Evolutionary conservation across 2,113 vertebrate genomes (phyloP).

Genomic region (Atractosteus spatula): DNA sequence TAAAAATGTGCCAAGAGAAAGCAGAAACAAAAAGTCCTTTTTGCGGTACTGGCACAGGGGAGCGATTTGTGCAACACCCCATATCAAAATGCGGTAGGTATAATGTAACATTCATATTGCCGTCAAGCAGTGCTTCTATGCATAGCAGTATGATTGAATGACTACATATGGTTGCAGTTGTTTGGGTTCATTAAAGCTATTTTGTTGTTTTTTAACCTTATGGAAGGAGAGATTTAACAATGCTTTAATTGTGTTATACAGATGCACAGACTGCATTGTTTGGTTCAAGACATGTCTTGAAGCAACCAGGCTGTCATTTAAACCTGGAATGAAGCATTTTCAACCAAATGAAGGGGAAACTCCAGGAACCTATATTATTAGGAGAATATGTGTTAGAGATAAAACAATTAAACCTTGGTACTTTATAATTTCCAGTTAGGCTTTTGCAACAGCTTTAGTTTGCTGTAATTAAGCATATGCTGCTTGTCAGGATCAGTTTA

Average conservation of each 20-base stretch:
- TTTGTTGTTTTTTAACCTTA: slow-evolving; percentile 12
- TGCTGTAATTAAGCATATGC: too few relatives aligned
- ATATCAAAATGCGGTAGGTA: slow-evolving; percentile 35
- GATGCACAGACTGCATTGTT: slow-evolving; percentile 25
- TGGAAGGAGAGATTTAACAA: slow-evolving; percentile 31
- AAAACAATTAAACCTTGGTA: too few relatives aligned
- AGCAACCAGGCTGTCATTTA: slow-evolving; percentile 22
- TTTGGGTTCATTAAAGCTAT: slow-evolving; percentile 13
- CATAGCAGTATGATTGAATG: slow-evolving; percentile 6
- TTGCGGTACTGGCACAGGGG: slow-evolving; percentile 36
- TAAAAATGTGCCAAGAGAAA: slow-evolving; percentile 49
- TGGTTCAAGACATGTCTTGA: slow-evolving; percentile 21
- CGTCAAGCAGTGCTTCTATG: not conserved
- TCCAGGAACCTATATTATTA: not conserved
- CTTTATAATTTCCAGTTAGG: too few relatives aligned
- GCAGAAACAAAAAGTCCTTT: slow-evolving; percentile 55
- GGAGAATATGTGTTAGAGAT: too few relatives aligned
- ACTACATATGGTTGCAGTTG: slow-evolving; percentile 12
- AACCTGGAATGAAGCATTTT: not conserved
- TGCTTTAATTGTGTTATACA: slow-evolving; percentile 38
- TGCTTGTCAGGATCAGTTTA: too few relatives aligned
- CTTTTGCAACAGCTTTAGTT: too few relatives aligned
- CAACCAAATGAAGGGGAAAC: not conserved
- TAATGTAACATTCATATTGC: slow-evolving; percentile 18
- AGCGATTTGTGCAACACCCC: slow-evolving; percentile 43